Conservation (phyloP, 2,113 vertebrate genomes). For the Peucedramus taeniatus region DNA sequence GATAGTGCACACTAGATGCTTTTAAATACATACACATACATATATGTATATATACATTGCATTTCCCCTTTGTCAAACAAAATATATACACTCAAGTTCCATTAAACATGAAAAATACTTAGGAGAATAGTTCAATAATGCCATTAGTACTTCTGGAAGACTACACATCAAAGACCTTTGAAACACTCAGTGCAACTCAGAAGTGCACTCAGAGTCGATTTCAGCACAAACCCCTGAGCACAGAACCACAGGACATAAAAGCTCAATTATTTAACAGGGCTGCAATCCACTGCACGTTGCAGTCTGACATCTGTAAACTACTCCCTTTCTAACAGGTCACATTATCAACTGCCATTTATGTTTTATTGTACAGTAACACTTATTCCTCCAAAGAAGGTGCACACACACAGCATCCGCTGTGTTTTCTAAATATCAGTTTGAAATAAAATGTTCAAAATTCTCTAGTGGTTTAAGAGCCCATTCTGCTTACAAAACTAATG, state of each 20-base stretch:
- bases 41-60: not conserved
- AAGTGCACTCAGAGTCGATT: not conserved
- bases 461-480: not conserved
- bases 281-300: not conserved
- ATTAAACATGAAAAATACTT: not conserved
- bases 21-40: not conserved
- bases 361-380: constrained; percentile 6
- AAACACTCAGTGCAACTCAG: not conserved
- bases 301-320: not conserved
- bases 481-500: not conserved
- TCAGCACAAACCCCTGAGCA: not conserved
- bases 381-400: not conserved
- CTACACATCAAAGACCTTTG: not conserved
- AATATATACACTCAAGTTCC: not conserved
- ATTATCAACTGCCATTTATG: not conserved
- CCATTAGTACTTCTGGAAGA: not conserved
- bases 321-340: not conserved
- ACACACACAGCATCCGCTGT: not conserved
- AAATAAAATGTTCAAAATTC: not conserved
- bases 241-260: not conserved
- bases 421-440: constrained; percentile 7
- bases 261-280: not conserved
- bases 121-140: not conserved
- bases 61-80: not conserved
- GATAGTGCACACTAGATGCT: not conserved